Evolutionary conservation across 1,140 invertebrate species (phyloP), one percentile per base, ranked within the genome.

Genomic region (Musca vetustissima): DNA sequence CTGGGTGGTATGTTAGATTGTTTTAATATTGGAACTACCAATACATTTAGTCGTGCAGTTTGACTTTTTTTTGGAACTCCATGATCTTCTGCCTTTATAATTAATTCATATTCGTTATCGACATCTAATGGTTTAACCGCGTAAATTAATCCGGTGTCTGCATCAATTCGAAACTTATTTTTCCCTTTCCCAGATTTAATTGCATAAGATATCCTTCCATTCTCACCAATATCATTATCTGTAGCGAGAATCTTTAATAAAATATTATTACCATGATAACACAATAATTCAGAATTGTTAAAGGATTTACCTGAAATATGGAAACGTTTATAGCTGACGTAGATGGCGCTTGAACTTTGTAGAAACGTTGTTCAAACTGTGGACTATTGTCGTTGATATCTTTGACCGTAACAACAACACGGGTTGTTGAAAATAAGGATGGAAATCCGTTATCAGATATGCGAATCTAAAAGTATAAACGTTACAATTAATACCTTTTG

Each of bases 311-410:
- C 85, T 90, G 88, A 76, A 89, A 89, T 50, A 89, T 82, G n/a
- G 87, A 84, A 71, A 86, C 84, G 69, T 89, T 87, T 50, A 84
- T 83, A 21, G 80, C 71, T 9, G 84, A 78, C 24, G 84, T 85
- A 7, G 88, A 89, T 15, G 92, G 93, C 71, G 95, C 89, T 76
- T 88, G 88, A 66, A 96, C 86, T 72, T 91, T 90, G 83, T 95
- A 94, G 71, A 91, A 89, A 65, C 88, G 87, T 75, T 94, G 90
- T 73, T 91, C 89, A 82, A 96, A 96, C 73, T 89, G 87, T 0
- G 93, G 93, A 49, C 87, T 86, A 76, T 93, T 89, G 81, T 97
- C 95, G 84, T 97, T 96, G 68, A 93, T 85, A 83, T 97, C 94
- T 21, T 87, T 85, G 9, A 98, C 90, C 66, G 88, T 85, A 49